Base-by-base conservation (phyloP, 1,140 invertebrate species). In the Leptestheria dahalacensis region DNA sequence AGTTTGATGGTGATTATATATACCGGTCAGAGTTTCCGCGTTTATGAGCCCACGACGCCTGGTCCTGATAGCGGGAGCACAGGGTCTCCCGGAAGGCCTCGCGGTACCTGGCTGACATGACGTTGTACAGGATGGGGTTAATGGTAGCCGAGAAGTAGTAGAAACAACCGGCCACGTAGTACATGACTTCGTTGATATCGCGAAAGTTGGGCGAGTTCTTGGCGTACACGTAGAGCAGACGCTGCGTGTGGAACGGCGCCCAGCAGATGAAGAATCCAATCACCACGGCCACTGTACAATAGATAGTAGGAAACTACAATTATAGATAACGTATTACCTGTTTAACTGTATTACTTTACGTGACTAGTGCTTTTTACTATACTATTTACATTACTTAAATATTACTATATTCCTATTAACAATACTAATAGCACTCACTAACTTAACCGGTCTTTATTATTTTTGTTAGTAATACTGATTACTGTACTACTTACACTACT, bases 241-340 rank as follows among this genome's bases (percentile, higher is more conserved):
- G 75, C 71, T 98, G 95, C 28, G 86, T 80, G 70, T 97, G 94
- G 75, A 97, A 97, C 18, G 94, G 94, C 0, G 90, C 89, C 91
- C 92, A 98, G 73, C 91, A 96, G 1, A 95, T 72, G 74, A 97
- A 97, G 74, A 97, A 97, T n/a, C 87, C 86, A 2, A 96, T 78
- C 3, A 97, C 93, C 2, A 97, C 94, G 1, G 88, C 89, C 66
- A 89, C 94, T 97, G 75, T 59, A 41, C 6, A 41, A 41, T 41
- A 9, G n/a, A 59, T 49, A 4, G 51, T 12, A 24, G 10, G 15
- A 10, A 59, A 26, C n/a, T 26, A 60, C 20, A 41, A 51, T 3
- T 15, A 21, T 41, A 58, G 50, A 52, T 12, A 23, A 62, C 18
- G 50, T 61, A 18, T 20, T 9, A 41, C 33, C 15, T 41, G 33